Conservation (phyloP, 2,888 invertebrate species). For the Agrotis exclamationis region DNA sequence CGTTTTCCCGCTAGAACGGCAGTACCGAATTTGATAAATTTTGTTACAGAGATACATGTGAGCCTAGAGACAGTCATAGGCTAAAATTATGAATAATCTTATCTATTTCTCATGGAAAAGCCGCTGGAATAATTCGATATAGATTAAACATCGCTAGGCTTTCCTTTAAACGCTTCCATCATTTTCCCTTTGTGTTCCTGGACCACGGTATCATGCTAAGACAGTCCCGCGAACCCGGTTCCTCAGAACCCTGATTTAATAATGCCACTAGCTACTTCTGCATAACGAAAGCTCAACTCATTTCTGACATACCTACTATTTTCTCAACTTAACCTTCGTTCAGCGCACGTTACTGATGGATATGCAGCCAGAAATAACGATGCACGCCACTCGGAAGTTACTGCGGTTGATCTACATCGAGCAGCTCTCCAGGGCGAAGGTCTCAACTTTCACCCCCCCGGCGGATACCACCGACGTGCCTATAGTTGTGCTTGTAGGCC, state of each 20-base stretch:
- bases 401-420: constrained; percentile 83
- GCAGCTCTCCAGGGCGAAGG: constrained; percentile 79
- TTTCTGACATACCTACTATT: neutral
- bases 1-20: neutral
- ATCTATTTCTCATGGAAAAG: no score
- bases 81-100: neutral
- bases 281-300: neutral
- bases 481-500: constrained; percentile 82
- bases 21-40: neutral
- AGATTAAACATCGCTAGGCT: no score
- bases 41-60: neutral
- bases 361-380: constrained; percentile 77
- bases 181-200: no score
- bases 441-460: constrained; percentile 79
- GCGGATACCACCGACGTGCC: constrained; percentile 85
- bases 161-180: no score
- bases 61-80: neutral
- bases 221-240: no score
- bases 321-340: neutral
- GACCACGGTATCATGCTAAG: no score
- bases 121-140: no score
- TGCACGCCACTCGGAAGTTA: constrained; percentile 80
- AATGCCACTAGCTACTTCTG: no score
- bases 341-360: constrained; percentile 83
- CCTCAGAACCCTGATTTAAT: no score